Base-by-base conservation (phyloP, 1,140 invertebrate species). In the Drosophila novamexicana region DNA sequence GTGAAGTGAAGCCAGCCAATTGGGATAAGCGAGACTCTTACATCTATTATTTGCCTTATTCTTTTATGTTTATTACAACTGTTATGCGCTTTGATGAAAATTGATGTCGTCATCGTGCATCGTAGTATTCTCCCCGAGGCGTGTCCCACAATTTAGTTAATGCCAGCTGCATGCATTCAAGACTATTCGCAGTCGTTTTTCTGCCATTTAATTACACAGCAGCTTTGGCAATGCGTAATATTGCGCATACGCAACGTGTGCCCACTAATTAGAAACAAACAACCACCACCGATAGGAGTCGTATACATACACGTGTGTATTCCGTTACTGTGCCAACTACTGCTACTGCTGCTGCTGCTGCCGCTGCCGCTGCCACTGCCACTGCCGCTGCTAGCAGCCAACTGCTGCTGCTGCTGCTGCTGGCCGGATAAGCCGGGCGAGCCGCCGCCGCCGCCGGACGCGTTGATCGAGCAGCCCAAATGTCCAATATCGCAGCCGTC, bases 401-500 rank as follows among this genome's bases (percentile, higher is more conserved):
- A 22, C 4, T 72, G 67, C 39, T 57, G 40, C 16, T 50, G 49
- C 34, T 59, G 62, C 22, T 62, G 36, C 40, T 54, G 59, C 22
- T 76, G 54, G 36, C 59, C 34, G 40, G 58, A 72, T 7, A 49
- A 52, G 4, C 49, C 37, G 45, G 61, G 14, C 7, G 9, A 54
- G 59, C 34, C 22, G 14, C 14, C 14, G 14, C 14, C 34, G 22
- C 22, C 22, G 22, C 22, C 22, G 22, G 22, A 40, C 37, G 49
- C 36, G 10, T 22, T 22, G 22, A 22, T 34, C 7, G 34, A 79
- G 45, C 85, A 90, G 68, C 72, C 67, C 53, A 79, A 63, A 61
- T 90, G 79, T 53, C 75, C 81, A 42, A 91, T 91, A 72, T 91
- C 89, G 66, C 89, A 91, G 64, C 89, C 89, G 62, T 85, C 89